Base-by-base conservation (phyloP, 2,797 vertebrate genomes). In the Malacoctenus gilli region DNA sequence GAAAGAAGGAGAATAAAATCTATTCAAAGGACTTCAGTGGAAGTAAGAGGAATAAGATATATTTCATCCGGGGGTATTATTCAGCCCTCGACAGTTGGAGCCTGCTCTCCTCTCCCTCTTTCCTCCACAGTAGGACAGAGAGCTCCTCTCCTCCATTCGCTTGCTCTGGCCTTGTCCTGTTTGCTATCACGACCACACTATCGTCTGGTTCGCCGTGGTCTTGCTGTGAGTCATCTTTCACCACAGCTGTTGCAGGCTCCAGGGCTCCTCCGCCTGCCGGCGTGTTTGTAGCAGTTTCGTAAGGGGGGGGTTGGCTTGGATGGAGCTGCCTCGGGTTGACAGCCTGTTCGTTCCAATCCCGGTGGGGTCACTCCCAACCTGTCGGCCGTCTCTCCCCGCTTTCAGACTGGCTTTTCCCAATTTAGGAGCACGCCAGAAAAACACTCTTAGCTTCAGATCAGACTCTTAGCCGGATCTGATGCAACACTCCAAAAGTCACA, bases 171-270 rank as follows among this genome's bases (percentile, higher is more conserved):
- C 16, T 64, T 12, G 51, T 56, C 37, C 39, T 14, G 46, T 67
- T 58, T 59, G 59, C 49, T 57, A 68, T 55, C 30, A 54, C 39
- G 60, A 39, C 35, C 16, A 37, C 0, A 6, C 28, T 47, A 30
- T 36, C 31, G 63, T 62, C 16, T 55, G 51, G 6, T 46, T 59
- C 34, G 56, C 23, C 34, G 48, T 52, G 48, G 46, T 63, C 35
- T 69, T 0, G 2, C 42, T 60, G 54, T 39, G 25, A 60, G 19
- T 69, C 68, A 54, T 71, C 34, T 61, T 68, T 58, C 40, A 62
- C 20, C 28, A 38, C 37, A 58, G 44, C 56, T 61, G 59, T 14
- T 53, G 36, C 38, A 39, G 59, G 49, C 14, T 35, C 15, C 43
- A 34, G 36, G 59, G 49, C 14, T 35, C 15, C 43, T 69, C 51